Evolutionary conservation across 2,797 vertebrate genomes (phyloP).

Genomic region (Ptychobarbus kaznakovi): DNA sequence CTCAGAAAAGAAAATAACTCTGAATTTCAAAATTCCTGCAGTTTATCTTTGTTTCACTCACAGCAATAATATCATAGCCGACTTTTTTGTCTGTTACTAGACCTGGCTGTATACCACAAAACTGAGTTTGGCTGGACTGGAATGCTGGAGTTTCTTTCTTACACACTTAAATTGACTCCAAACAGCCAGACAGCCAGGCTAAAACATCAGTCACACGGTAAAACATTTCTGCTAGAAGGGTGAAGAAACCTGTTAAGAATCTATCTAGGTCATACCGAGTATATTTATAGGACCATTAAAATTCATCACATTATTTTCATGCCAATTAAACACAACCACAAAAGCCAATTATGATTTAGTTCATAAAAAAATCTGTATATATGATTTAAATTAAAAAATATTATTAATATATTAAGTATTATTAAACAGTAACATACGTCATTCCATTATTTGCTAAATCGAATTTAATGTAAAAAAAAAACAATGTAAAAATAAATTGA

Average conservation of each 20-base stretch:
- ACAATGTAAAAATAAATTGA: neutral
- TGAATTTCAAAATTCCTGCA: slow-evolving; percentile 7
- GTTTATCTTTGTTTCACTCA: slow-evolving; percentile 11
- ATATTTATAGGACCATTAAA: neutral
- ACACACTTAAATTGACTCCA: slow-evolving; percentile 15
- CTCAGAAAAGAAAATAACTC: slow-evolving; percentile 1
- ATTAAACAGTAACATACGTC: neutral
- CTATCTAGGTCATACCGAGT: slow-evolving; percentile 2
- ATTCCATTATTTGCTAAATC: neutral
- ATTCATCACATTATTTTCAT: slow-evolving; percentile 18
- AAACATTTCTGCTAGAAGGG: neutral
- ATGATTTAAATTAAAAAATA: neutral
- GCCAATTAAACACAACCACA: neutral
- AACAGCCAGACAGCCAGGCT: neutral
- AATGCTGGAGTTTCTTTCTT: neutral
- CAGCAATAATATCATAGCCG: neutral
- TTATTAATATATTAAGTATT: neutral
- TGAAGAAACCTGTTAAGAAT: slow-evolving; percentile 14
- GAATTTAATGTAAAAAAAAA: neutral
- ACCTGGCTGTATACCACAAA: slow-evolving; percentile 1
- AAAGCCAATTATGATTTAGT: neutral
- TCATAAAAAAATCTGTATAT: neutral
- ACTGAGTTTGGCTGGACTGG: neutral
- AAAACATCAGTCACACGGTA: neutral
- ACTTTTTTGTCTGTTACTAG: slow-evolving; percentile 1